Evolutionary conservation across 1,140 invertebrate genomes (phyloP), one percentile per base, ranked within the genome.

Genomic region (Anoplolepis gracilipes): DNA sequence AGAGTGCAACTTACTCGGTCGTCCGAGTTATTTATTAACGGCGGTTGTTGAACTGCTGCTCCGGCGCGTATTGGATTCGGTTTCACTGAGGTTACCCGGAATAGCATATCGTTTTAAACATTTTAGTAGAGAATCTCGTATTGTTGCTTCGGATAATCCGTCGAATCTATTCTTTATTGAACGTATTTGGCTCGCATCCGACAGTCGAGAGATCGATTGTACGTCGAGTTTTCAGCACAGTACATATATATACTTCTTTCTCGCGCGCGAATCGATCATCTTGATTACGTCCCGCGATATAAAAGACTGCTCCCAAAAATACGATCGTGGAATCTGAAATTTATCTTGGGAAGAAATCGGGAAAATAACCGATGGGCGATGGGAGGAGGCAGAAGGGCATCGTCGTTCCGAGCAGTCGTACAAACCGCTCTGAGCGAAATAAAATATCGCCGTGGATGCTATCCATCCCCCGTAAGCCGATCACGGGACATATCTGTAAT

Each of bases 381-480:
- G 53, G 25, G 55, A 1, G 55, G 77, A 5, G 33, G 33, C 10
- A 16, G 25, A 25, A 28, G n/a, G 19, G 28, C n/a, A 57, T 42
- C 65, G 49, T 33, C 46, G 19, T 49, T 79, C 16, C 30, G 62
- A 65, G 62, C 42, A 49, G 65, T 70, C 53, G 67, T 82, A 72
- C 78, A 72, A 82, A 73, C 67, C 65, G 13, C 57, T 19, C 30
- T 39, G 67, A 84, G 75, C 78, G 62, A 65, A 86, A 86, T 86
- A 84, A 86, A 84, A 86, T 86, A 86, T 75, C 59, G 46, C 53
- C 53, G 67, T 86, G 87, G 82, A 91, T 87, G 88, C 88, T 88
- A 88, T 88, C 85, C 65, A 53, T 81, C 62, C 61, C 88, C 85
- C 89, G 85, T 90, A 91, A 91, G 89, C 91, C 87, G 91, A 92